Evolutionary conservation across 1,140 invertebrate genomes (phyloP).

Genomic region (Ips typographus): DNA sequence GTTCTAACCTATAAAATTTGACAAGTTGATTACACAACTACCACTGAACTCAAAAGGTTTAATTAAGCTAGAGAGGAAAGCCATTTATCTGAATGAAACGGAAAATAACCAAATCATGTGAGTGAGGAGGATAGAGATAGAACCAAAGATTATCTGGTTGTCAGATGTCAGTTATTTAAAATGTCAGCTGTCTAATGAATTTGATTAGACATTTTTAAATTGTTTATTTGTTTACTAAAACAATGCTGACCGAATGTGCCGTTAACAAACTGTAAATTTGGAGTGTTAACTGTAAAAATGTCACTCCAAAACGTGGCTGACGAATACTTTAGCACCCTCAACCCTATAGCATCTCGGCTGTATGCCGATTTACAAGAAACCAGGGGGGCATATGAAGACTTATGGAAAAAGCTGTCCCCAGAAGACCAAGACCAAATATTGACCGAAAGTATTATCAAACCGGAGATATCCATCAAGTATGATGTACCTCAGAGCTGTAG

Average conservation of each 20-base stretch:
- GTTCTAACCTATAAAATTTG: too few relatives aligned
- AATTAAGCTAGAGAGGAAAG: too few relatives aligned
- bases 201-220: too few relatives aligned
- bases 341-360: conserved; percentile 67
- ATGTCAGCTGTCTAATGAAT: too few relatives aligned
- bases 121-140: too few relatives aligned
- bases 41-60: too few relatives aligned
- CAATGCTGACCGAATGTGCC: neutral
- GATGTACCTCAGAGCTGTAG: conserved; percentile 55
- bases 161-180: too few relatives aligned
- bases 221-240: too few relatives aligned
- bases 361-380: conserved; percentile 67
- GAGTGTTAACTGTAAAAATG: conserved; percentile 39
- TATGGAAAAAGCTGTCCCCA: conserved; percentile 66
- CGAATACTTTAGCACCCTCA: conserved; percentile 70
- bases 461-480: conserved; percentile 70
- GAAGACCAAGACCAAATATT: conserved; percentile 72
- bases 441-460: conserved; percentile 74
- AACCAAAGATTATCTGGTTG: too few relatives aligned
- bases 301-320: conserved; percentile 56
- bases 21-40: too few relatives aligned
- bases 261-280: conserved; percentile 24
- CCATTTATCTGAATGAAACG: too few relatives aligned
- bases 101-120: too few relatives aligned
- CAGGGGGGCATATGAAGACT: conserved; percentile 67